These are phyloP conservation scores for Geotrupes spiniger DNA, from an alignment of 2,888 invertebrate species.

Conservation along the genomic window DNA sequence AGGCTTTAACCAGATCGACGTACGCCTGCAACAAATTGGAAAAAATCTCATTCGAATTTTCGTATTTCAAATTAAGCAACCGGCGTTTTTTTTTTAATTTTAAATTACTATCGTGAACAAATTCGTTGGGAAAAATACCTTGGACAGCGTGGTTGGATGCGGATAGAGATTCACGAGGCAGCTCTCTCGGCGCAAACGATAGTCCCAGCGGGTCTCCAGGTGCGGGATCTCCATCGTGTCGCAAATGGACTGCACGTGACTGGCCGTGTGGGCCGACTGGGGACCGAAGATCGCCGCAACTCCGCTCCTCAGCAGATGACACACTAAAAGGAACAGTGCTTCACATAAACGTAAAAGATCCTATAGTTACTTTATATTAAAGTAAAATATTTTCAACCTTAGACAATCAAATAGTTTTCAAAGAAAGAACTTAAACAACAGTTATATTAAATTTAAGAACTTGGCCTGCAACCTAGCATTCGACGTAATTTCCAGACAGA, in stretches of 20 bases:
- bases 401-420: too few relatives aligned
- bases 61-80: too few relatives aligned
- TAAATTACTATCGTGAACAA: too few relatives aligned
- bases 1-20: conserved; percentile 82
- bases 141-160: conserved; percentile 81
- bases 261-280: conserved; percentile 84
- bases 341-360: too few relatives aligned
- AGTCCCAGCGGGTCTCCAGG: conserved; percentile 93
- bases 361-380: too few relatives aligned
- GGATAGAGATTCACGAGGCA: conserved; percentile 94
- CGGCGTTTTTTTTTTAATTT: too few relatives aligned
- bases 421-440: too few relatives aligned
- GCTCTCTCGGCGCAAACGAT: conserved; percentile 78
- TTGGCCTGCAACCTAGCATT: too few relatives aligned
- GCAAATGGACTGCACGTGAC: conserved; percentile 93
- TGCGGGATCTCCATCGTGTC: conserved; percentile 96
- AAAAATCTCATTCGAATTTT: too few relatives aligned
- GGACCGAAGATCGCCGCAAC: conserved; percentile 95
- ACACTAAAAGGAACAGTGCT: conserved; percentile 71
- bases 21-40: conserved; percentile 64
- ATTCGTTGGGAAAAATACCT: conserved; percentile 54
- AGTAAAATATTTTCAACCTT: too few relatives aligned
- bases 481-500: too few relatives aligned
- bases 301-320: conserved; percentile 80
- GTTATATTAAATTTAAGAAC: too few relatives aligned